phyloP scores from a whole-genome alignment of 2,797 vertebrate species.

The Centroberyx gerrardi region DNA sequence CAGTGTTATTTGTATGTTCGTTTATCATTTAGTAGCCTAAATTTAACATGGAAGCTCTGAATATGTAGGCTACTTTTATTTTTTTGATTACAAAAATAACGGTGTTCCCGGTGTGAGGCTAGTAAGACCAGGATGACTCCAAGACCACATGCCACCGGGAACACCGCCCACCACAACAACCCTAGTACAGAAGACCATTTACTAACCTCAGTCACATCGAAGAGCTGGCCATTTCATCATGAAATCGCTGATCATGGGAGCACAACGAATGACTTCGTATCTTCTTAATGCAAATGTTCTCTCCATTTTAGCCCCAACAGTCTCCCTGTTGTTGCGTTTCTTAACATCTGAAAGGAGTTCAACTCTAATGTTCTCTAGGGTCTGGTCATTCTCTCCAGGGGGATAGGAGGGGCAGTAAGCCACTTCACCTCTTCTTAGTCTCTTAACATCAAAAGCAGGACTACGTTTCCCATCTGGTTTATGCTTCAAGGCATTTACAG shows the following conservation, averaged over 20 bases:
- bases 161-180: background rate
- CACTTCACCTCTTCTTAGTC: conserved; percentile 52
- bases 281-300: conserved; percentile 39
- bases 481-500: conserved; percentile 44
- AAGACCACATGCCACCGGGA: background rate
- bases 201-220: background rate
- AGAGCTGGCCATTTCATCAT: conserved; percentile 24
- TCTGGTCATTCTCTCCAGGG: conserved; percentile 31
- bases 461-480: conserved; percentile 45
- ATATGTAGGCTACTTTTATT: too few species aligned
- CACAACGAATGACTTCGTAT: conserved; percentile 25
- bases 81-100: too few species aligned
- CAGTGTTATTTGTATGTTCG: too few species aligned
- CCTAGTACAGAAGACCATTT: background rate
- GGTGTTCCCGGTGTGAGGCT: too few species aligned
- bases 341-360: conserved; percentile 57
- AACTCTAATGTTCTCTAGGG: conserved; percentile 51
- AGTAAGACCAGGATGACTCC: too few species aligned
- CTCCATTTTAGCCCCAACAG: conserved; percentile 33
- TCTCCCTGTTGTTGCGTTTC: conserved; percentile 48
- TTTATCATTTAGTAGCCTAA: too few species aligned
- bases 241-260: conserved; percentile 15
- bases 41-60: too few species aligned
- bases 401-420: conserved; percentile 45
- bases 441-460: conserved; percentile 48